phyloP scores from a whole-genome alignment of 2,797 vertebrate species.

The Ara ararauna region DNA sequence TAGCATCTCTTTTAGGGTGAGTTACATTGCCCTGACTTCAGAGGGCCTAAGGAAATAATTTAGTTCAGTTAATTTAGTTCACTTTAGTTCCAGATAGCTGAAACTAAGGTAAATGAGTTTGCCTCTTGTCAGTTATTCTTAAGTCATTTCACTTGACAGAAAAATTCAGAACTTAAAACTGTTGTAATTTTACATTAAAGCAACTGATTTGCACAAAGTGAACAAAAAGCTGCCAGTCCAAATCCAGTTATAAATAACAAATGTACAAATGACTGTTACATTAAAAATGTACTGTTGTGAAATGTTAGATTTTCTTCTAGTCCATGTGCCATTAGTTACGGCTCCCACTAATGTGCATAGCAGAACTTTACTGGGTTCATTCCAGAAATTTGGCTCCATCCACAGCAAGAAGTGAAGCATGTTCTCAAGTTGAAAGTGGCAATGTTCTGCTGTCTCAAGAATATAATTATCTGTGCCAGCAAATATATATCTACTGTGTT shows the following conservation, averaged over 20 bases:
- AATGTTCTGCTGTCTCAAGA: neutral
- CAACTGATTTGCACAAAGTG: neutral
- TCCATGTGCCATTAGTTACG: neutral
- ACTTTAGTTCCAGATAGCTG: conserved; percentile 10
- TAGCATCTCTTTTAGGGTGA: neutral
- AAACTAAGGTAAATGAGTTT: conserved; percentile 18
- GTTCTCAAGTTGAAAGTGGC: neutral
- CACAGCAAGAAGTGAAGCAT: neutral
- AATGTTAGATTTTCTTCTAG: neutral
- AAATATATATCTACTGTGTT: neutral
- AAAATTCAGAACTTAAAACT: neutral
- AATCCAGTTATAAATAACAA: neutral
- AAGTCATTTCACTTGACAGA: neutral
- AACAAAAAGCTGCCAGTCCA: neutral
- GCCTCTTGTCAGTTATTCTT: neutral
- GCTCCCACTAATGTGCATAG: neutral
- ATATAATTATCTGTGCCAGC: neutral
- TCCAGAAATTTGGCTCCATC: neutral
- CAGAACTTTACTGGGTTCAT: neutral
- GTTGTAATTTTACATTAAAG: neutral
- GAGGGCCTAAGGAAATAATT: conserved; percentile 12
- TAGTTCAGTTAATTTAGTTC: conserved; percentile 25
- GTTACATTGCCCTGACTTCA: neutral
- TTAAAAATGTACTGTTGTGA: neutral
- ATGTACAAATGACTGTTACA: neutral